phyloP scores from a whole-genome alignment of 1,140 invertebrate genomes.

The Bombus balteatus region DNA sequence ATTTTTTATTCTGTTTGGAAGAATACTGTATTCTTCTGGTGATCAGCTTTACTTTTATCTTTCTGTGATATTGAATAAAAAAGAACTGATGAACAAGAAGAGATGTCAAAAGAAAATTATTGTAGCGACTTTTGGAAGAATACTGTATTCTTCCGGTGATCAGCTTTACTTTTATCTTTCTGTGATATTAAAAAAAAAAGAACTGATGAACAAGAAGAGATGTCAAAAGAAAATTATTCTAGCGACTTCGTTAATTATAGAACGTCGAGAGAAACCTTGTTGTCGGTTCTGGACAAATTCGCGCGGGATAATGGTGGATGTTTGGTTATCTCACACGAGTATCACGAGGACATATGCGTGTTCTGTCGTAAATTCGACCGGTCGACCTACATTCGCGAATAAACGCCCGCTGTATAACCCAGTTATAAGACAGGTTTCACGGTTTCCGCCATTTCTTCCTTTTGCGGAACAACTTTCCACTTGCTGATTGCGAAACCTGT shows the following conservation, averaged over 20 bases:
- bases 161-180: too few species aligned
- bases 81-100: too few species aligned
- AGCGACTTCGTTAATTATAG: background rate
- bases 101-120: too few species aligned
- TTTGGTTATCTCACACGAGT: background rate
- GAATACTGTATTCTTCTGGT: too few species aligned
- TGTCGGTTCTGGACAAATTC: background rate
- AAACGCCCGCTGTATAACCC: constrained; percentile 35
- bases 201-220: too few species aligned
- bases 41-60: too few species aligned
- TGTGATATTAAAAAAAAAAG: too few species aligned
- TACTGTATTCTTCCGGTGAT: too few species aligned
- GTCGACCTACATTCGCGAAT: constrained; percentile 30
- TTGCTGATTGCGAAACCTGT: constrained; percentile 7
- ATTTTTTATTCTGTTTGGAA: background rate
- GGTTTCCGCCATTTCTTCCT: constrained; percentile 21
- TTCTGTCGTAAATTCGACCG: constrained; percentile 43
- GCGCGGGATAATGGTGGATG: background rate
- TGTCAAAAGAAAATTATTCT: background rate
- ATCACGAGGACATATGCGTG: constrained; percentile 16
- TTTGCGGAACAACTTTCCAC: constrained; percentile 19
- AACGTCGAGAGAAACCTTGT: background rate
- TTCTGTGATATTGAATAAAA: too few species aligned
- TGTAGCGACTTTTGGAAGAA: too few species aligned
- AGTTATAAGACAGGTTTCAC: constrained; percentile 43